Base-by-base conservation (phyloP, 37 sponge, comb jelly and placozoan genomes). In the Lycopodina hypogea region DNA sequence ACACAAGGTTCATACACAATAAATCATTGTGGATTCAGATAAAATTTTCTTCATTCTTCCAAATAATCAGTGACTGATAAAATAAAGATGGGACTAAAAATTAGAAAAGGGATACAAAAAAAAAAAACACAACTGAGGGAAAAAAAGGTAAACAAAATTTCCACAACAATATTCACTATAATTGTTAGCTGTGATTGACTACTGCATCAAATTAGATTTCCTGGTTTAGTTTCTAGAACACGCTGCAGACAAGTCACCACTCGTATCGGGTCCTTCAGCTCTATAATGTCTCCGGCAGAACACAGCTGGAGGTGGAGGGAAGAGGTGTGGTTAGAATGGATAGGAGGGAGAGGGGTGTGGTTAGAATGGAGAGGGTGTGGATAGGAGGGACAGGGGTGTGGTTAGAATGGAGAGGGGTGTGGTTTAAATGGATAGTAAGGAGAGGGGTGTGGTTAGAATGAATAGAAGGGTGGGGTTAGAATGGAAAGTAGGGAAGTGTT, bases 231-330 rank as follows among this genome's bases (percentile, higher is more conserved):
- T 33, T 82, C 82, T 12, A 82, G 72, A 9, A 82, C 74, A 41
- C 77, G 75, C 61, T 84, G 77, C 21, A 91, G 29, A 60, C 87
- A 86, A 3, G 74, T 74, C 14, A 79, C 56, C 28, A 91, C 84
- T 69, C 78, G 79, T 34, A 86, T 50, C 1, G 92, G 92, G 39
- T 91, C 87, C 58, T 80, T 86, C 36, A 78, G 33, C n/a, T 86
- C 87, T n/a, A 83, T 66, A 24, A 91, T 86, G 66, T 91, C 92
- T 62, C 92, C 87, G n/a, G 87, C 84, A 9, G 87, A 83, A 30
- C 87, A 86, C 19, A 86, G 56, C 92, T 91, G 71, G 9, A 9
- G 9, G 48, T 12, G 9, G 9, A 45, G 4, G 48, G 9, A 45
- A 45, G 48, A 9, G 9, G 9, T 12, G 9, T 12, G 48, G 48